A percentile compares a stretch with the other conserved stretches of the same genome.
Evolutionary conservation across 2,797 vertebrate genomes (phyloP).

Genomic region (Premnoplex brunnescens): DNA sequence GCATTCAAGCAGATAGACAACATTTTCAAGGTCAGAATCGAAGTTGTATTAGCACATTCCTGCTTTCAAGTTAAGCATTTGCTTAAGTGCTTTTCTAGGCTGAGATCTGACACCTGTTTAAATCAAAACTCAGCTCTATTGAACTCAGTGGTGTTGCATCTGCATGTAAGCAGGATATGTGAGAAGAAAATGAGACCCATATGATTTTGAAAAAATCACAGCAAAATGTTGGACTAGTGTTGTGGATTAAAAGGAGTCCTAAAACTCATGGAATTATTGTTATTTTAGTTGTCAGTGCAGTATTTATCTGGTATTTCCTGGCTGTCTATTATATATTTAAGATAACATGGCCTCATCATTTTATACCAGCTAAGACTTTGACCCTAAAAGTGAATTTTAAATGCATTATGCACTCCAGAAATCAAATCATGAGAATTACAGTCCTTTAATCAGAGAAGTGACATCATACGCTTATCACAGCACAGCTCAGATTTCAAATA

Average conservation of each 20-base stretch:
- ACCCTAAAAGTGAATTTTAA: slow-evolving; percentile 8
- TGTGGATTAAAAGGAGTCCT: slow-evolving; percentile 18
- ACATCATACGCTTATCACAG: slow-evolving; percentile 27
- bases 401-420: not conserved
- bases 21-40: slow-evolving; percentile 11
- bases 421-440: not conserved
- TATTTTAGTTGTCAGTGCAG: slow-evolving; percentile 26
- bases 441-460: slow-evolving; percentile 38
- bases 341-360: slow-evolving; percentile 16
- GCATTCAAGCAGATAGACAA: slow-evolving; percentile 16
- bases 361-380: slow-evolving; percentile 11
- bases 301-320: not conserved
- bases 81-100: slow-evolving; percentile 41
- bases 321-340: slow-evolving; percentile 6
- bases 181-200: slow-evolving; percentile 58
- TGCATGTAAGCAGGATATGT: not conserved
- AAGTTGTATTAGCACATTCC: slow-evolving; percentile 41
- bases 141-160: slow-evolving; percentile 22
- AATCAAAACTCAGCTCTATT: slow-evolving; percentile 49
- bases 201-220: slow-evolving; percentile 36
- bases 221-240: not conserved
- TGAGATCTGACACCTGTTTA: slow-evolving; percentile 58
- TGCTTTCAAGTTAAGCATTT: slow-evolving; percentile 48
- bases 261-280: not conserved
- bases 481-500: slow-evolving; percentile 5